Percentiles rank a stretch among this genome's conserved stretches.
These are phyloP conservation scores for Helarctos malayanus DNA, from an alignment of 2,797 vertebrate genomes.

Conservation along the genomic window DNA sequence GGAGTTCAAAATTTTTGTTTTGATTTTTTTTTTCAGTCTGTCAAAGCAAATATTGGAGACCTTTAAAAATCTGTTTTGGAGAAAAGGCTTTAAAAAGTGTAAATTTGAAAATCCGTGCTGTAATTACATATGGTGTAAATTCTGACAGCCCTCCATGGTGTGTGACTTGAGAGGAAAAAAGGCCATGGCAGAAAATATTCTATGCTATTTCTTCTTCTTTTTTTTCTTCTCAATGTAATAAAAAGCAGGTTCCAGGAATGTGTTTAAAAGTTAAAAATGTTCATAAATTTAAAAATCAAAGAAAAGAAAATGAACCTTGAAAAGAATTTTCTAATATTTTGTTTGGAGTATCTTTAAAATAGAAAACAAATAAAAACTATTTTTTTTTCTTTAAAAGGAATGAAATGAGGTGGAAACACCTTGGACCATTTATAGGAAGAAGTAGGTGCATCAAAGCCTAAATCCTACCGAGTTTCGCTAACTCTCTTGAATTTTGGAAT, in stretches of 20 bases:
- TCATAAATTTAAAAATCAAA: constrained; percentile 60
- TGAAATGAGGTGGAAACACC: neutral
- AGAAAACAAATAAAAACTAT: neutral
- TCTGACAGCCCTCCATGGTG: neutral
- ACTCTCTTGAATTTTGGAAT: neutral
- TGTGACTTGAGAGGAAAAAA: neutral
- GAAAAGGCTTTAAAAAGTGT: neutral
- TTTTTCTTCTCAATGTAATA: constrained; percentile 8
- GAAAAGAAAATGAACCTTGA: constrained; percentile 62
- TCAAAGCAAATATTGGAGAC: neutral
- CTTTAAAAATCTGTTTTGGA: neutral
- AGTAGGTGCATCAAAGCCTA: neutral
- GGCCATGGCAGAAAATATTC: neutral
- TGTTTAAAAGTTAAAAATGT: constrained; percentile 42
- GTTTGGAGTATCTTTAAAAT: constrained; percentile 55
- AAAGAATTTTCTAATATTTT: neutral
- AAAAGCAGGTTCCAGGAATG: neutral
- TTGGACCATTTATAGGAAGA: neutral
- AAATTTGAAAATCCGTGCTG: neutral
- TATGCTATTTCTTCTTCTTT: neutral
- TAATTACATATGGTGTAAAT: neutral
- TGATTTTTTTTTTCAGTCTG: neutral
- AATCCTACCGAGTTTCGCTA: neutral
- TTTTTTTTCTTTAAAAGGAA: neutral
- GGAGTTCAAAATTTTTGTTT: neutral